Base-by-base conservation (phyloP, 2,888 invertebrate species). In the Epinotia nisella region DNA sequence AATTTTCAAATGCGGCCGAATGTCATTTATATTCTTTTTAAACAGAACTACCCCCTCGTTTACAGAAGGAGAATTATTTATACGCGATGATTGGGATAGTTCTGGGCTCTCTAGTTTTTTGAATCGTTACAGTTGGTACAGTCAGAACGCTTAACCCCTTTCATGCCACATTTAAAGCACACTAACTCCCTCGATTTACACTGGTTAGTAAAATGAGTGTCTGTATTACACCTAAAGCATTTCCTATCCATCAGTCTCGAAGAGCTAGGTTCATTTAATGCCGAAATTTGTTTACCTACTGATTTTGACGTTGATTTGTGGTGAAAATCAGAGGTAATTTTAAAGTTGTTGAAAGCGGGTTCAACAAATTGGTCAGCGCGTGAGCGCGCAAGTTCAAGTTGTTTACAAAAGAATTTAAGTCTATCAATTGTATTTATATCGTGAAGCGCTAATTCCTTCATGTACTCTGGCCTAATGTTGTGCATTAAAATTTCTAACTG, bases 121-220 rank as follows among this genome's bases (percentile, higher is more conserved):
- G 58, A n/a, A n/a, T n/a, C n/a, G n/a, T n/a, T n/a, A n/a, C n/a
- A n/a, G n/a, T n/a, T n/a, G n/a, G n/a, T 29, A 58, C 58, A 58
- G 2, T 58, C 4, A n/a, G 58, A 15, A 5, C 58, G 58, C 29
- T 58, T 58, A 7, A 64, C 51, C 0, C 62, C 62, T 49, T 64
- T 64, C n/a, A 29, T 49, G 5, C 51, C 62, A 17, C 62, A 64
- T 9, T 51, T 49, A 29, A 64, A 64, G 11, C 62, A 64, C 2
- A 64, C 62, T 15, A 64, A 7, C 7, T 64, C 62, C 9, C 45
- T 49, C 3, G 62, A 64, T 21, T 24, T 51, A n/a, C 62, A 64
- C n/a, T 29, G 21, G 11, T 45, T 64, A n/a, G 49, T 64, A 9
- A 15, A 45, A 15, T 64, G 62, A 29, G 51, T 64, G 7, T 21